Evolutionary conservation across 2,113 vertebrate genomes (phyloP).

Genomic region (Setophaga kirtlandii): DNA sequence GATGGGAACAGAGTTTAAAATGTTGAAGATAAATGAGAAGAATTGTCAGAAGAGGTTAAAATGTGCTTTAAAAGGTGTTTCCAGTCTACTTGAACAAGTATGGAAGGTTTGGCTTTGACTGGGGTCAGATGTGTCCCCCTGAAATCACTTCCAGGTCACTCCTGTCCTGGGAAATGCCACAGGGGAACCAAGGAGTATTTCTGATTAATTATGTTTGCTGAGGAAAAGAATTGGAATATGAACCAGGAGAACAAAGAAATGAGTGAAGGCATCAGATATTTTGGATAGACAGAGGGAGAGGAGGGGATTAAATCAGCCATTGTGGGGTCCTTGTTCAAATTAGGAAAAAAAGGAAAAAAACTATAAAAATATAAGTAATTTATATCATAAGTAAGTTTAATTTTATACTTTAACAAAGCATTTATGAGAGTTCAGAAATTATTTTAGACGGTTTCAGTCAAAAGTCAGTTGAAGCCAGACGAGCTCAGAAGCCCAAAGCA

Average conservation of each 20-base stretch:
- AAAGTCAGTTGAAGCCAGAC: neutral
- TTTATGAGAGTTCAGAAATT: neutral
- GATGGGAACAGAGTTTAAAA: neutral
- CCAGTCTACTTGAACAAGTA: fast-evolving
- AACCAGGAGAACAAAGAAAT: neutral
- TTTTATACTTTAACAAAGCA: neutral
- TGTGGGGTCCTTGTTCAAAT: neutral
- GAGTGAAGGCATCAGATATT: neutral
- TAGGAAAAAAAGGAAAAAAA: neutral
- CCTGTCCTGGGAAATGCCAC: neutral
- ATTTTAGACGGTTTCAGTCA: neutral
- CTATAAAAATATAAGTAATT: neutral
- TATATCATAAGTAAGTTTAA: neutral
- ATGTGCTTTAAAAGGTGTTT: neutral
- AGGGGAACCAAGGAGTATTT: neutral
- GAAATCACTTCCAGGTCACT: neutral
- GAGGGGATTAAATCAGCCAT: neutral
- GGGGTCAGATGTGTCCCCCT: neutral
- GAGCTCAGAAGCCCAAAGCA: neutral
- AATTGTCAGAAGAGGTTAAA: neutral
- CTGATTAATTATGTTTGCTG: neutral
- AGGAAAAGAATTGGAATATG: no score
- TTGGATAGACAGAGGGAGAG: neutral
- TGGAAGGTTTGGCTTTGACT: neutral
- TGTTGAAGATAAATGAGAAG: neutral